A percentile compares a stretch with the other conserved stretches of the same genome.
These are phyloP conservation scores for Dioctria rufipes DNA, from an alignment of 2,888 invertebrate species.

Conservation along the genomic window DNA sequence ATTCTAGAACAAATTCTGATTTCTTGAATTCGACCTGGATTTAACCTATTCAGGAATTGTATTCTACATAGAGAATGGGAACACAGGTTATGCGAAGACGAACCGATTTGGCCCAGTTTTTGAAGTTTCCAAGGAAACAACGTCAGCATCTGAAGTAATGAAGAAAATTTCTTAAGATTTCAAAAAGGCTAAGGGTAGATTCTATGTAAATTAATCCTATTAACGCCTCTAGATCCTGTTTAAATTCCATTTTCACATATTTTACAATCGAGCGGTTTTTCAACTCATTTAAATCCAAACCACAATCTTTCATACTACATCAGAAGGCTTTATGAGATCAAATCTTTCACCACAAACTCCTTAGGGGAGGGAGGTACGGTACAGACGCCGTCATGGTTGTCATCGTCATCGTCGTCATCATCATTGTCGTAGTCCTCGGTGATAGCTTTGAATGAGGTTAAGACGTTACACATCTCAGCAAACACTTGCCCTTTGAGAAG, in stretches of 20 bases:
- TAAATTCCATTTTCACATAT: constrained; percentile 16
- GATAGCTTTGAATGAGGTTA: constrained; percentile 27
- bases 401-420: not conserved
- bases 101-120: too few species aligned
- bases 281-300: constrained; percentile 9
- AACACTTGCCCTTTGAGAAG: constrained; percentile 39
- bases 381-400: not conserved
- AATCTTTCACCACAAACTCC: too few species aligned
- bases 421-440: not conserved
- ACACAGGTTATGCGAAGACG: not conserved
- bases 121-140: too few species aligned
- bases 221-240: not conserved
- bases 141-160: too few species aligned
- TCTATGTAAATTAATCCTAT: too few species aligned
- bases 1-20: constrained; percentile 18
- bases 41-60: not conserved
- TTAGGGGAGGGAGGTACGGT: too few species aligned
- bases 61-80: not conserved
- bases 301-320: not conserved
- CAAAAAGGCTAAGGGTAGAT: too few species aligned
- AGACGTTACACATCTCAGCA: constrained; percentile 41
- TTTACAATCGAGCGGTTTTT: constrained; percentile 13
- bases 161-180: too few species aligned
- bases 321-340: too few species aligned
- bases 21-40: constrained; percentile 21